Evolutionary conservation across 2,797 vertebrate genomes (phyloP).

Genomic region (Natrix natrix): DNA sequence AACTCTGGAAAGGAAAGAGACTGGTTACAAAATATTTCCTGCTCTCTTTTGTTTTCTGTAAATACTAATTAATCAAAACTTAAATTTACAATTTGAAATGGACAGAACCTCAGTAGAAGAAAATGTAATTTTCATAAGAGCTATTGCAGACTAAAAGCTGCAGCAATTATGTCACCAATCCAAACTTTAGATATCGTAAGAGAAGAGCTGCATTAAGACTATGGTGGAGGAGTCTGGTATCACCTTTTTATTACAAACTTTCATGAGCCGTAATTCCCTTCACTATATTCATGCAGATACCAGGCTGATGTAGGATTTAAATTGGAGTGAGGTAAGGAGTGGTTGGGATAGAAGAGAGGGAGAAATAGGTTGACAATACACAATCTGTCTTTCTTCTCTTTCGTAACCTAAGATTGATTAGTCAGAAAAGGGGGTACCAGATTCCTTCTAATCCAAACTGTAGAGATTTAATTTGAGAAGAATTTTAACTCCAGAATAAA

Average conservation of each 20-base stretch:
- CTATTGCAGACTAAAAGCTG: background rate
- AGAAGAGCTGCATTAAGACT: background rate
- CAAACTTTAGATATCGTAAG: background rate
- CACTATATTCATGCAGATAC: background rate
- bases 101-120: background rate
- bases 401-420: background rate
- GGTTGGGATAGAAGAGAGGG: background rate
- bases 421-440: background rate
- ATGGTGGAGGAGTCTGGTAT: background rate
- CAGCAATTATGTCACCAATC: background rate
- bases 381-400: background rate
- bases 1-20: background rate
- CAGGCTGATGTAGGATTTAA: background rate
- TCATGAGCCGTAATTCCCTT: background rate
- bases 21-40: background rate
- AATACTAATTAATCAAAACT: background rate
- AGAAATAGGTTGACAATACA: background rate
- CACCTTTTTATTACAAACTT: background rate
- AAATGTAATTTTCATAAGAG: constrained; percentile 1
- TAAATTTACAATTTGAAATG: background rate
- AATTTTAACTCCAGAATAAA: background rate
- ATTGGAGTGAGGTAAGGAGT: background rate
- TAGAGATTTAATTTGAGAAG: background rate
- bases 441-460: background rate
- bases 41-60: constrained; percentile 9